These are phyloP conservation scores for Bovichtus variegatus DNA, from an alignment of 2,797 vertebrate genomes.

Conservation along the genomic window DNA sequence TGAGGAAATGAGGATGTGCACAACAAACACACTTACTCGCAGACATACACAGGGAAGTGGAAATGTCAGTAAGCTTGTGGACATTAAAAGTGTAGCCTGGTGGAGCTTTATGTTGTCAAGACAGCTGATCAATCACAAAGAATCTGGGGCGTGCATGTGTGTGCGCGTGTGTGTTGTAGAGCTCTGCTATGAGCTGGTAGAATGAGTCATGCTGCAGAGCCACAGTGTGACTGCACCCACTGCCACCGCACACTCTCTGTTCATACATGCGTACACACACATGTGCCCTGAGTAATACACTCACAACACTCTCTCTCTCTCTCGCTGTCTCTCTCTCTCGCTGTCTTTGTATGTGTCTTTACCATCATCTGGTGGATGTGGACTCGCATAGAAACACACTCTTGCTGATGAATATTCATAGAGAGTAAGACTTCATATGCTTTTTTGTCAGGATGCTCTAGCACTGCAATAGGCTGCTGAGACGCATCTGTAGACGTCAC, in stretches of 20 bases:
- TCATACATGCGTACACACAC: slow-evolving; percentile 15
- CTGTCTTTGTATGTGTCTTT: too few relatives aligned
- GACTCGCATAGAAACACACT: not conserved
- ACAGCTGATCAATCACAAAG: slow-evolving; percentile 31
- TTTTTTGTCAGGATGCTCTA: not conserved
- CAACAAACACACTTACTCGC: slow-evolving; percentile 5
- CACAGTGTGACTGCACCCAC: slow-evolving; percentile 61
- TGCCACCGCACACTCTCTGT: slow-evolving; percentile 41
- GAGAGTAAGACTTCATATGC: not conserved
- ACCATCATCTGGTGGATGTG: too few relatives aligned
- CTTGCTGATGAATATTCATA: slow-evolving; percentile 14
- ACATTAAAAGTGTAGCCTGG: slow-evolving; percentile 30
- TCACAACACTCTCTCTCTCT: too few relatives aligned
- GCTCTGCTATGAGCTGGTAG: slow-evolving; percentile 68
- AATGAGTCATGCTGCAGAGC: slow-evolving; percentile 81
- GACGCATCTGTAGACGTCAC: not conserved
- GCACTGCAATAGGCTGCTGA: not conserved
- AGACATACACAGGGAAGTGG: slow-evolving; percentile 11
- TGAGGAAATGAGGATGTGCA: slow-evolving; percentile 21
- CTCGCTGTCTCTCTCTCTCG: too few relatives aligned
- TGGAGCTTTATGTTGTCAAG: slow-evolving; percentile 25
- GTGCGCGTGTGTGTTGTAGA: too few relatives aligned
- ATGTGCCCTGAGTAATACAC: not conserved
- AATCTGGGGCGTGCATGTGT: not conserved
- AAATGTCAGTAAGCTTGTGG: slow-evolving; percentile 40